A percentile compares a stretch with the other conserved stretches of the same genome.
phyloP scores from a whole-genome alignment of 2,113 vertebrate genomes.

The Falco punctatus region DNA sequence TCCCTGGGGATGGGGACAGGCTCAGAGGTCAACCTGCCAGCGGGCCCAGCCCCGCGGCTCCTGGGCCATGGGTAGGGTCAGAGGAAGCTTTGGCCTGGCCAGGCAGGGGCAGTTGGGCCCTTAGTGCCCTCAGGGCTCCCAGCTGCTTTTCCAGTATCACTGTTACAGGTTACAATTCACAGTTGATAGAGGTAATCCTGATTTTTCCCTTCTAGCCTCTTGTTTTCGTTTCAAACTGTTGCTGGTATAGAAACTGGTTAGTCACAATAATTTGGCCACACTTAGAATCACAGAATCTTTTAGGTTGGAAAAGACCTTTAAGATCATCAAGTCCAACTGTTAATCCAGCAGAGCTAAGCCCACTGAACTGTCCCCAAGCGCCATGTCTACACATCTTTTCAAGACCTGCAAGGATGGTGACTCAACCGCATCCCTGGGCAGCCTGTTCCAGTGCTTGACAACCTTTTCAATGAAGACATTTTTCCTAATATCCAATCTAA shows the following conservation, averaged over 20 bases:
- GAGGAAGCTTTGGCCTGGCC: not conserved
- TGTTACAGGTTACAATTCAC: not conserved
- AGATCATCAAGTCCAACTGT: no score
- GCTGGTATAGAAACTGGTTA: not conserved
- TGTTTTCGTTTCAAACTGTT: not conserved
- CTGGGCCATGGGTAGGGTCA: fast-evolving
- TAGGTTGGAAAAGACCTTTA: no score
- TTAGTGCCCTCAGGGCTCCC: no score
- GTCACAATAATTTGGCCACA: not conserved
- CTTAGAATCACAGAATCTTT: not conserved
- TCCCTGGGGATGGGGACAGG: not conserved
- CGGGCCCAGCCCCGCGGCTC: not conserved
- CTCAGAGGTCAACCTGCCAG: fast-evolving
- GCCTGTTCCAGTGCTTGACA: no score
- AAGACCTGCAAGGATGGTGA: no score
- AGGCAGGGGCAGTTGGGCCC: fast-evolving
- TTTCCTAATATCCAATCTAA: not conserved
- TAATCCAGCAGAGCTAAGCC: no score
- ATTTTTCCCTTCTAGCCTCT: not conserved
- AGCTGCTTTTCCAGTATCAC: not conserved
- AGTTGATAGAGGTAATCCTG: not conserved
- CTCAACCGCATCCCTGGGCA: no score
- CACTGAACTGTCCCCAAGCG: no score
- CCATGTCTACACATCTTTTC: no score
- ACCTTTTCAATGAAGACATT: fast-evolving